Base-by-base conservation (phyloP, 2,113 vertebrate species). In the Crotalus helleri region DNA sequence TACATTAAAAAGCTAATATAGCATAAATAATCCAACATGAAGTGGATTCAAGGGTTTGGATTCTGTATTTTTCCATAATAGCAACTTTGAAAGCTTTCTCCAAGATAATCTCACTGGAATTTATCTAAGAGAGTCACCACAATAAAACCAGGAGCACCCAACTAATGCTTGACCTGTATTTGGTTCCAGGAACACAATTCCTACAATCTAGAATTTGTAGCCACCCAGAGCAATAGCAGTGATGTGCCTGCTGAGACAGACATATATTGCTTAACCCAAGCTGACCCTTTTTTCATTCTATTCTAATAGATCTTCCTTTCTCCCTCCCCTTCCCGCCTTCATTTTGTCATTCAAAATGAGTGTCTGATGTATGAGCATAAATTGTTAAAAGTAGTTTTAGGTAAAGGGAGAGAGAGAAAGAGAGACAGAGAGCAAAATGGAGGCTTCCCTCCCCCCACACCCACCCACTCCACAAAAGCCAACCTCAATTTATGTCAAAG, bases 401-500 rank as follows among this genome's bases (percentile, higher is more conserved):
- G 98, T 97, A 98, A 98, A 98, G 97, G 97, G 98, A 98, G 98
- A 98, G 98, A 98, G 97, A 98, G 97, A 98, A 97, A 9, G 49
- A 51, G 49, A 51, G 49, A 98, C 98, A 98, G 97, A 98, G 97
- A 98, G 97, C 97, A 97, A 98, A 97, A 98, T 98, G 97, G 97
- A 97, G 96, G 95, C 97, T 96, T 95, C 24, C n/a, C 7, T 12
- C 69, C 29, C 24, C 59, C 2, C 29, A 13, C 61, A 13, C 61
- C 15, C n/a, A 74, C 69, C n/a, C 69, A 81, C n/a, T 93, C 69
- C n/a, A 98, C 98, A 99, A 98, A 98, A 99, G 99, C 98, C 99
- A 99, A 98, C 98, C 98, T 99, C 98, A 98, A 99, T 99, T 99
- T 99, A 98, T 98, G 98, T 99, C 99, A 99, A 99, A 98, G 98